phyloP scores from a whole-genome alignment of 2,888 invertebrate species.

The Tyria jacobaeae region DNA sequence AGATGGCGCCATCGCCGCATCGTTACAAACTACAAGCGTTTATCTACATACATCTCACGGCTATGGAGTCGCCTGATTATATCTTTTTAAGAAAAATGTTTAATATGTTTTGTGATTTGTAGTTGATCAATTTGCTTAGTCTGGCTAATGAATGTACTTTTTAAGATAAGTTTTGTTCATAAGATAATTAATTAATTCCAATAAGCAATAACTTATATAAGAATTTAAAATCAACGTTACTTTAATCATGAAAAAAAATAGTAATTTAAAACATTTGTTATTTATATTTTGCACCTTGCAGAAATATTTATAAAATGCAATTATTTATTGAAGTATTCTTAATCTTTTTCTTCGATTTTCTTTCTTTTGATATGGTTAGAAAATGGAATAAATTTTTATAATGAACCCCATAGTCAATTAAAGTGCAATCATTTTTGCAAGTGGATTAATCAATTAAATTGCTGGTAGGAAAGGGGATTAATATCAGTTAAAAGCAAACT shows the following conservation, averaged over 20 bases:
- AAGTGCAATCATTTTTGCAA: too few relatives aligned
- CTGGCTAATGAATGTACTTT: slow-evolving; percentile 2
- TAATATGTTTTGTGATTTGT: slow-evolving; percentile 17
- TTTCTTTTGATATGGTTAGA: too few relatives aligned
- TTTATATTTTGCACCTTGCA: neutral
- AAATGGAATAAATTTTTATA: too few relatives aligned
- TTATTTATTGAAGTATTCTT: neutral
- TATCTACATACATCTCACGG: slow-evolving; percentile 67
- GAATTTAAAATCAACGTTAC: too few relatives aligned
- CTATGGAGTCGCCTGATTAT: slow-evolving; percentile 54
- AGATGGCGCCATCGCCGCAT: slow-evolving; percentile 66
- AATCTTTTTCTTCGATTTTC: too few relatives aligned
- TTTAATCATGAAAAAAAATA: too few relatives aligned
- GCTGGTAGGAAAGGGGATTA: too few relatives aligned
- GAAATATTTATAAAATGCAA: too few relatives aligned
- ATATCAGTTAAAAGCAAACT: too few relatives aligned
- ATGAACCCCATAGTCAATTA: too few relatives aligned
- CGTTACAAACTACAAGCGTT: slow-evolving; percentile 57
- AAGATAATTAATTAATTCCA: neutral
- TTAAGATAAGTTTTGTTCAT: neutral
- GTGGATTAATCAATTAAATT: too few relatives aligned
- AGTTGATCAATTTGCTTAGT: slow-evolving; percentile 15
- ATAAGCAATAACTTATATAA: neutral
- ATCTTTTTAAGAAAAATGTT: slow-evolving; percentile 26
- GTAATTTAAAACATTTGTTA: neutral